Evolutionary conservation across 92 coral and sea anemone species (phyloP).

Genomic region (Zoanthus gigantus): DNA sequence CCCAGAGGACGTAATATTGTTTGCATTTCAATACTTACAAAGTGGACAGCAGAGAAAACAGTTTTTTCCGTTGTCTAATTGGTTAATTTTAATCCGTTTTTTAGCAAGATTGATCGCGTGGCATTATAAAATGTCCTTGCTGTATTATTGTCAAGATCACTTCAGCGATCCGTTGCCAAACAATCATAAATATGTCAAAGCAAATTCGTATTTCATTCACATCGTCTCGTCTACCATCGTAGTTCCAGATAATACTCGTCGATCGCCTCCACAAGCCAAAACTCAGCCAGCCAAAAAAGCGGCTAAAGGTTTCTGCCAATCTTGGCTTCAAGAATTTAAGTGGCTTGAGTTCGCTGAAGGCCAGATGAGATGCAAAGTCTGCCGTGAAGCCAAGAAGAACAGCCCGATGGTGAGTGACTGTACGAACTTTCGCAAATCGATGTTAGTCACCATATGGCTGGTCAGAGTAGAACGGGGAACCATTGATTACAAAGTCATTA

Average conservation of each 20-base stretch:
- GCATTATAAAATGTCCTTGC: neutral
- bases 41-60: slow-evolving; percentile 3
- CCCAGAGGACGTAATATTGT: neutral
- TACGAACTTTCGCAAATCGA: too few species aligned
- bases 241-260: slow-evolving; percentile 13
- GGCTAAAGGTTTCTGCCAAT: slow-evolving; percentile 20
- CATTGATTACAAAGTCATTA: too few species aligned
- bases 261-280: neutral
- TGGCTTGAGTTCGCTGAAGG: slow-evolving; percentile 18
- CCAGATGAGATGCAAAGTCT: too few species aligned
- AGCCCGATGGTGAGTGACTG: too few species aligned
- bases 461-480: too few species aligned
- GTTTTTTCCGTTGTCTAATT: neutral
- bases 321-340: slow-evolving; percentile 21
- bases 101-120: neutral
- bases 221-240: slow-evolving; percentile 10
- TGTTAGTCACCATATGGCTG: too few species aligned
- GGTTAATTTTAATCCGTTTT: neutral
- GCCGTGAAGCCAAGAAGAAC: too few species aligned
- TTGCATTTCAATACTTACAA: neutral
- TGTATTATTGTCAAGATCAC: neutral
- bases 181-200: slow-evolving; percentile 10
- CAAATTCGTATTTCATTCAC: slow-evolving; percentile 14
- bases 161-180: neutral
- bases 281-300: slow-evolving; percentile 10